A percentile compares a stretch with the other conserved stretches of the same genome.
phyloP scores from a whole-genome alignment of 2,888 invertebrate genomes.

The Drosophila birchii region DNA sequence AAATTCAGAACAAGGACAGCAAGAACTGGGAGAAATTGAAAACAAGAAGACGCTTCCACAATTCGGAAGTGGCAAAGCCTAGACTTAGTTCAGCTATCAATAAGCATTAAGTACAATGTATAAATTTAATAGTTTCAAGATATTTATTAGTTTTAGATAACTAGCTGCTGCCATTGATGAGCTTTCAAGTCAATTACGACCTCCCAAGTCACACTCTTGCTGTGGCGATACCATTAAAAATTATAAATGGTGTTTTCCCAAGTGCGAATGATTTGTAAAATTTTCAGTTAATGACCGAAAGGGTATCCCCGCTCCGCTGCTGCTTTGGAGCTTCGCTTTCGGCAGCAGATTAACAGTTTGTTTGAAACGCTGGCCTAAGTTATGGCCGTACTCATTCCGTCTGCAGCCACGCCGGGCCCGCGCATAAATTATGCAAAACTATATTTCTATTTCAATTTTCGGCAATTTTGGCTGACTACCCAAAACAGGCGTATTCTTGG shows the following conservation, averaged over 20 bases:
- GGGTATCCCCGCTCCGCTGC: constrained; percentile 22
- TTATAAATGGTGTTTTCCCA: neutral
- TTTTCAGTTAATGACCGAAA: constrained; percentile 9
- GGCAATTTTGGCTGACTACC: constrained; percentile 41
- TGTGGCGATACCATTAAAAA: neutral
- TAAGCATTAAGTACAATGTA: neutral
- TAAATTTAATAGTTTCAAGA: neutral
- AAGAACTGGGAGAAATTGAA: too few species aligned
- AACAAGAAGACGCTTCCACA: neutral
- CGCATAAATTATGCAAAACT: constrained; percentile 68
- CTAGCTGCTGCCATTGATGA: neutral
- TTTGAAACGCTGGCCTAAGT: constrained; percentile 30
- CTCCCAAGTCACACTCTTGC: neutral
- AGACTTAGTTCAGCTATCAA: neutral
- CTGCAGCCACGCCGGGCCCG: constrained; percentile 30
- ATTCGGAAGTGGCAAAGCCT: neutral
- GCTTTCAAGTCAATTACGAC: neutral
- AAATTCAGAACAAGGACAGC: too few species aligned
- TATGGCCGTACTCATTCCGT: constrained; percentile 47
- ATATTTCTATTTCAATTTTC: constrained; percentile 41
- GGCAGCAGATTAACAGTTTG: constrained; percentile 37
- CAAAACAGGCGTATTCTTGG: constrained; percentile 54
- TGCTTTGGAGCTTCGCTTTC: neutral
- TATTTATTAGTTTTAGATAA: neutral
- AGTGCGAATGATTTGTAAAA: neutral